A percentile compares a stretch with the other conserved stretches of the same genome.
phyloP scores from a whole-genome alignment of 2,113 vertebrate species.

The Gobius niger region DNA sequence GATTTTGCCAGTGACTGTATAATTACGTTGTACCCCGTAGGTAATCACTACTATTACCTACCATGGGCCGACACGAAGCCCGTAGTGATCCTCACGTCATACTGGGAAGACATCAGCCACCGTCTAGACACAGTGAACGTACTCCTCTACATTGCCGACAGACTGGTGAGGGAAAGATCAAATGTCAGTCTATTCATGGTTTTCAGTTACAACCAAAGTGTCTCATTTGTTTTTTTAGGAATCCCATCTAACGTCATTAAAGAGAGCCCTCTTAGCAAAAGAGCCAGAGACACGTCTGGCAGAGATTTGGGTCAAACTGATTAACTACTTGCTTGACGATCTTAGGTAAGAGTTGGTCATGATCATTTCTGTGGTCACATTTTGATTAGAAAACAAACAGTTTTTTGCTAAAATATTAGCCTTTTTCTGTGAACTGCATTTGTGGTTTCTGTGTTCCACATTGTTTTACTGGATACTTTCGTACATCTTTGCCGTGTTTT shows the following conservation, averaged over 20 bases:
- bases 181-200: neutral
- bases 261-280: conserved; percentile 84
- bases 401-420: too few relatives aligned
- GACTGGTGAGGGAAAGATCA: conserved; percentile 80
- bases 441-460: too few relatives aligned
- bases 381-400: too few relatives aligned
- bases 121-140: conserved; percentile 86
- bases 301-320: conserved; percentile 87
- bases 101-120: conserved; percentile 96
- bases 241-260: conserved; percentile 83
- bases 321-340: conserved; percentile 87
- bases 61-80: conserved; percentile 93
- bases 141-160: conserved; percentile 81
- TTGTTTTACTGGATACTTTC: too few relatives aligned
- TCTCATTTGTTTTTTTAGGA: conserved; percentile 73
- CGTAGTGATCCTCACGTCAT: conserved; percentile 90
- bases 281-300: conserved; percentile 73
- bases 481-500: too few relatives aligned
- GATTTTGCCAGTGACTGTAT: conserved; percentile 22
- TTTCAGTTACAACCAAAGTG: neutral
- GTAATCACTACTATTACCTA: conserved; percentile 96
- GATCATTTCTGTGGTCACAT: too few relatives aligned
- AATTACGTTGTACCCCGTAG: conserved; percentile 64
- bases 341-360: conserved; percentile 58
- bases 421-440: too few relatives aligned